phyloP scores from a whole-genome alignment of 2,888 invertebrate genomes.

The Adineta ricciae region DNA sequence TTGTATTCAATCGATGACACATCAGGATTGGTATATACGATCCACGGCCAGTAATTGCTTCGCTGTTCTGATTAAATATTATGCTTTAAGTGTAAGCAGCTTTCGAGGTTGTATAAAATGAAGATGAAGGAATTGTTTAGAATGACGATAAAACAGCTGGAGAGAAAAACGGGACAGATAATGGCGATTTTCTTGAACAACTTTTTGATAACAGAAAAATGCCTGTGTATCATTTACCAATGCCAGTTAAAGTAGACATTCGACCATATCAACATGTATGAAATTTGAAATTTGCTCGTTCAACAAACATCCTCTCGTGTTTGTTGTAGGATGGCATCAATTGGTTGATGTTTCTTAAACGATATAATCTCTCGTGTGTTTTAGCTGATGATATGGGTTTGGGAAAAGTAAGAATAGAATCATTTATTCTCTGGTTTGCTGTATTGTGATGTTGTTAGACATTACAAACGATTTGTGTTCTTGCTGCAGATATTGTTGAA shows the following conservation, averaged over 20 bases:
- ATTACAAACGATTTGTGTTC: constrained; percentile 82
- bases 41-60: constrained; percentile 82
- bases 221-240: constrained; percentile 69
- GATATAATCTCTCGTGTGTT: constrained; percentile 88
- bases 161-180: constrained; percentile 55
- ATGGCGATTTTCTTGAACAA: constrained; percentile 75
- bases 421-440: neutral
- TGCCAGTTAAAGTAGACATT: constrained; percentile 72
- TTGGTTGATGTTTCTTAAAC: constrained; percentile 86
- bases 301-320: neutral
- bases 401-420: constrained; percentile 48
- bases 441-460: constrained; percentile 53
- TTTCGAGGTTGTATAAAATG: neutral
- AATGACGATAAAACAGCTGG: constrained; percentile 59
- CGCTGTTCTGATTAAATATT: constrained; percentile 77
- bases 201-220: constrained; percentile 74
- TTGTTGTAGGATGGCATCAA: constrained; percentile 68
- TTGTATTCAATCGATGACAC: constrained; percentile 80
- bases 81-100: constrained; percentile 65
- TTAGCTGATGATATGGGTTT: constrained; percentile 98
- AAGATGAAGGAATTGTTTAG: constrained; percentile 40
- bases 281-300: too few species aligned
- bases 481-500: constrained; percentile 47
- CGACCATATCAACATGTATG: constrained; percentile 76
- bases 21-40: constrained; percentile 73